phyloP scores from a whole-genome alignment of 2,888 invertebrate genomes.

The Agrotis clavis region DNA sequence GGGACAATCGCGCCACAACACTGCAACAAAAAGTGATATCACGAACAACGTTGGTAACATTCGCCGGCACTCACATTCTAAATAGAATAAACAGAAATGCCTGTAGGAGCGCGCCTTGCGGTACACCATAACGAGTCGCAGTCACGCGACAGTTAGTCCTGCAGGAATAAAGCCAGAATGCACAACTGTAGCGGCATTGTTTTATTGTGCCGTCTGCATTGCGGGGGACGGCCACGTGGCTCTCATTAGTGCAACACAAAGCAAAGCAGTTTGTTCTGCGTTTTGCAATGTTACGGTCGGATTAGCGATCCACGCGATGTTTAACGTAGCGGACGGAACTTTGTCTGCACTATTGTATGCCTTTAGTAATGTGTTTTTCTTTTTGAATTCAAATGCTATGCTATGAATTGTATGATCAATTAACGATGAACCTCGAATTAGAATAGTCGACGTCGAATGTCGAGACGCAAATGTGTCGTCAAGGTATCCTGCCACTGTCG shows the following conservation, averaged over 20 bases:
- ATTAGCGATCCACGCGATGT: constrained; percentile 85
- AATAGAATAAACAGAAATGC: constrained; percentile 80
- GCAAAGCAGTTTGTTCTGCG: constrained; percentile 89
- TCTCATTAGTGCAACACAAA: constrained; percentile 90
- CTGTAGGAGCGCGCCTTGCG: constrained; percentile 79
- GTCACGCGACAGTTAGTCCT: constrained; percentile 89
- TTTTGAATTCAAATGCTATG: constrained; percentile 43
- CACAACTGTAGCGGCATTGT: constrained; percentile 87
- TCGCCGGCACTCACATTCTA: constrained; percentile 70
- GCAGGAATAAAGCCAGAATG: constrained; percentile 87
- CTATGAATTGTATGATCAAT: constrained; percentile 59
- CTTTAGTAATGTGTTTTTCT: constrained; percentile 54
- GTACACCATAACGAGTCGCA: constrained; percentile 81
- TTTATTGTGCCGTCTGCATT: constrained; percentile 91
- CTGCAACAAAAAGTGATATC: constrained; percentile 63
- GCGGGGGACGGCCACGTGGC: constrained; percentile 91
- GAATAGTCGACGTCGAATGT: constrained; percentile 78
- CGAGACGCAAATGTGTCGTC: constrained; percentile 80
- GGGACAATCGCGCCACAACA: constrained; percentile 52
- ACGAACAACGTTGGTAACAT: constrained; percentile 72
- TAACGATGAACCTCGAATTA: constrained; percentile 75
- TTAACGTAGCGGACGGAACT: constrained; percentile 85
- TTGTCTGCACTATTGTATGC: constrained; percentile 73
- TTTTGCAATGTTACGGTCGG: constrained; percentile 88
- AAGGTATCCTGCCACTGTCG: constrained; percentile 80